Conservation (phyloP, 2,888 invertebrate species). For the Cheiracanthium punctorium region DNA sequence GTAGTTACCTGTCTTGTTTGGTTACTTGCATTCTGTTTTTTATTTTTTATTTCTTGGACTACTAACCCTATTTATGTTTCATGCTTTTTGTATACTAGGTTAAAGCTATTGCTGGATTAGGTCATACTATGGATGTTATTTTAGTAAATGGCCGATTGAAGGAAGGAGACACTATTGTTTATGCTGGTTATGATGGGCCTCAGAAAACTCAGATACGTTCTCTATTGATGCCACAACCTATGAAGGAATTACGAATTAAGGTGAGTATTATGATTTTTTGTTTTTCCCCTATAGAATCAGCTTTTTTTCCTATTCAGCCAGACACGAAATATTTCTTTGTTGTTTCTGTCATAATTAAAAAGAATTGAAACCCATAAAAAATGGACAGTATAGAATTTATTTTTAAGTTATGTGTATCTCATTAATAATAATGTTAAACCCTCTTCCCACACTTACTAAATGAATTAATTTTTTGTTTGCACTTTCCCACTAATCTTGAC, state of each 20-base stretch:
- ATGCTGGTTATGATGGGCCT: constrained; percentile 98
- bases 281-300: too few relatives aligned
- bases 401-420: too few relatives aligned
- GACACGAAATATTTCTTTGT: too few relatives aligned
- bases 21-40: neutral
- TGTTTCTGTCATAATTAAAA: too few relatives aligned
- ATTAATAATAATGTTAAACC: too few relatives aligned
- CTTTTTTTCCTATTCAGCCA: too few relatives aligned
- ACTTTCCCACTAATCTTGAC: too few relatives aligned
- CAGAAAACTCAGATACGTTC: constrained; percentile 98
- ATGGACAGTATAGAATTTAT: too few relatives aligned
- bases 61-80: neutral
- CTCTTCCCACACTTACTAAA: too few relatives aligned
- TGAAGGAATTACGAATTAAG: constrained; percentile 97
- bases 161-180: constrained; percentile 94
- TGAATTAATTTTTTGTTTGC: too few relatives aligned
- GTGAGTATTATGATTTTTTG: too few relatives aligned
- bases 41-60: neutral
- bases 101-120: constrained; percentile 96
- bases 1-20: neutral
- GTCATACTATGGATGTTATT: constrained; percentile 99
- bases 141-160: constrained; percentile 95
- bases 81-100: constrained; percentile 81
- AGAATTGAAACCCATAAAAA: too few relatives aligned
- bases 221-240: constrained; percentile 96